Conservation (phyloP, 2,113 vertebrate genomes). For the Tricholaema leucomelas region DNA sequence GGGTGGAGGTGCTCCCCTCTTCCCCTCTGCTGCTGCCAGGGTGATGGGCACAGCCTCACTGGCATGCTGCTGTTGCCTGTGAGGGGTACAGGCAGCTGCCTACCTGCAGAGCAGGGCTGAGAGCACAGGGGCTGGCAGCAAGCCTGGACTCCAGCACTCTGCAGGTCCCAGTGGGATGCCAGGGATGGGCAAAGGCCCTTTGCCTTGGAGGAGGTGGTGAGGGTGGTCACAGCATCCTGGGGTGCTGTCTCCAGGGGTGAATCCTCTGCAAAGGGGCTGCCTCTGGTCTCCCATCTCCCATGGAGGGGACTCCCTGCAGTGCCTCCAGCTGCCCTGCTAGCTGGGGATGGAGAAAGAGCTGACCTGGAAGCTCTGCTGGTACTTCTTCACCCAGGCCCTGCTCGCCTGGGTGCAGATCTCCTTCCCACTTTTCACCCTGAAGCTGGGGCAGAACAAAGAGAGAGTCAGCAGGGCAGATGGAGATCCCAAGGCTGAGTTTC, state of each 20-base stretch:
- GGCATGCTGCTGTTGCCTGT: background rate
- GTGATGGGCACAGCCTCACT: rapidly evolving
- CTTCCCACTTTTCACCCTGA: constrained; percentile 32
- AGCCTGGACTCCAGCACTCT: rapidly evolving
- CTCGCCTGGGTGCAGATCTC: constrained; percentile 42
- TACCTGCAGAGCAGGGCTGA: rapidly evolving
- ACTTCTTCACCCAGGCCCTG: constrained; percentile 42
- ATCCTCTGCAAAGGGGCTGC: background rate
- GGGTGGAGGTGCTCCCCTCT: background rate
- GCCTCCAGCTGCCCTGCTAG: rapidly evolving
- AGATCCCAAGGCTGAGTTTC: too few species aligned
- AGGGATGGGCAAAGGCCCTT: background rate
- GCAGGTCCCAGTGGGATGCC: rapidly evolving
- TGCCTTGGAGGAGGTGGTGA: background rate
- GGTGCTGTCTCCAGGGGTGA: background rate
- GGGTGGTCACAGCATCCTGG: rapidly evolving
- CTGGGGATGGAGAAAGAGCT: constrained; percentile 61
- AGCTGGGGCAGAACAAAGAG: background rate
- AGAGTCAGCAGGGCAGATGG: background rate
- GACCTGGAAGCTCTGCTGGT: constrained; percentile 47
- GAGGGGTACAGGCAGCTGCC: background rate
- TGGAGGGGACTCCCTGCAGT: rapidly evolving
- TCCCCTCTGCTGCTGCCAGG: background rate
- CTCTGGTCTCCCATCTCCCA: rapidly evolving
- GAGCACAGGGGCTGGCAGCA: background rate